Base-by-base conservation (phyloP, 2,888 invertebrate genomes). In the Melanchra persicariae region DNA sequence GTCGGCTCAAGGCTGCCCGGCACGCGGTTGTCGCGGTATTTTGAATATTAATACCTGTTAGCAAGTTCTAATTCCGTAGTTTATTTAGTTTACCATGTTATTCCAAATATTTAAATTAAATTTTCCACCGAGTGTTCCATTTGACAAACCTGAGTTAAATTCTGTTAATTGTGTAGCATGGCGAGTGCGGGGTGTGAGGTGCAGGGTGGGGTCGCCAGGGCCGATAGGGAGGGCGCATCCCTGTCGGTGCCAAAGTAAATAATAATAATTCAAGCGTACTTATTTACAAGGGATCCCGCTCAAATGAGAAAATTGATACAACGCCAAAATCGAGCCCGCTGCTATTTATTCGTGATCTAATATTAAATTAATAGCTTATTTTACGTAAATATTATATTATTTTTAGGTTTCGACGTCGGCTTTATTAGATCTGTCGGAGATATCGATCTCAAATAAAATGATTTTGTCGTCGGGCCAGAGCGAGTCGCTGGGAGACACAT, bases 261-360 rank as follows among this genome's bases (percentile, higher is more conserved):
- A 70, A 74, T 68, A 68, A 64, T 74, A 65, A 62, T 62, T 70
- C 34, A 58, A 60, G 51, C 40, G 47, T 61, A 62, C 52, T 64
- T 61, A 69, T 74, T 65, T 70, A 69, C 74, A 76, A 72, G 57
- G 37, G 69, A 40, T 69, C 47, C 26, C 47, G 54, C 40, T 61
- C 47, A 74, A 74, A 76, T 65, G 52, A 76, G 49, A 74, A 76
- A 70, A 74, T 69, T 76, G 75, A 70, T 70, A 65, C 34, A 58
- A 65, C 57, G 65, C 61, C 61, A 71, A 66, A 68, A 51, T 45
- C 45, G 54, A 58, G 59, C 49, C 51, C 15, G 26, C 54, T 59
- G 40, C 64, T 74, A 63, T 74, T 68, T 74, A 57, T 60, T 66
- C 58, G 45, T 52, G 37, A 62, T 52, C 15, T 64, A 47, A 69